A percentile compares a stretch with the other conserved stretches of the same genome.
These are phyloP conservation scores for Daphoenositta chrysoptera DNA, from an alignment of 2,113 vertebrate species.

Conservation along the genomic window DNA sequence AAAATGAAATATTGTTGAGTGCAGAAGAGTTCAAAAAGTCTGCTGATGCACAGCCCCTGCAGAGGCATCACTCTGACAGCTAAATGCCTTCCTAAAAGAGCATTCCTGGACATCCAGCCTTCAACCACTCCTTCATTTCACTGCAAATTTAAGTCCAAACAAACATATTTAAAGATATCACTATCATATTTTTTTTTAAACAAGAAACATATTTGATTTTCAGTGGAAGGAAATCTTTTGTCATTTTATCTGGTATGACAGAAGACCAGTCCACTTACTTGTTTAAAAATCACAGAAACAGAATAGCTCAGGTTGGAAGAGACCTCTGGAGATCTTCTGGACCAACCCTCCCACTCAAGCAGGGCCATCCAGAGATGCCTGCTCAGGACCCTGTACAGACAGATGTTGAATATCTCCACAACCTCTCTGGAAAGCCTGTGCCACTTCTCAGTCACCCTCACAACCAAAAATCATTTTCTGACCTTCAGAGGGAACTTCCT, in stretches of 20 bases:
- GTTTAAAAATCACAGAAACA: not conserved
- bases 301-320: not conserved
- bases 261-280: not conserved
- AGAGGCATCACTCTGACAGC: not conserved
- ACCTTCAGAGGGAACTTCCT: not conserved
- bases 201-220: not conserved
- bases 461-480: not conserved
- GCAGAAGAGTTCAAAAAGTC: not conserved
- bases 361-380: not conserved
- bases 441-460: not conserved
- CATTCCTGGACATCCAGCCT: not conserved
- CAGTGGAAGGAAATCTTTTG: not conserved
- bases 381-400: not conserved
- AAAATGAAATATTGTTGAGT: not conserved
- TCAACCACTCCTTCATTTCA: not conserved
- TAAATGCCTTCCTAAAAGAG: not conserved
- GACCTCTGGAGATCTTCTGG: not conserved
- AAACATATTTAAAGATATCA: not conserved
- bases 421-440: not conserved
- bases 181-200: not conserved
- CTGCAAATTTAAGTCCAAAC: not conserved
- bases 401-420: not conserved
- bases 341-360: not conserved
- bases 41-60: not conserved
- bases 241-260: not conserved